Percentiles rank a stretch among this genome's conserved stretches.
Conservation (phyloP, 2,888 invertebrate species). For the Oegoconia quadripuncta region DNA sequence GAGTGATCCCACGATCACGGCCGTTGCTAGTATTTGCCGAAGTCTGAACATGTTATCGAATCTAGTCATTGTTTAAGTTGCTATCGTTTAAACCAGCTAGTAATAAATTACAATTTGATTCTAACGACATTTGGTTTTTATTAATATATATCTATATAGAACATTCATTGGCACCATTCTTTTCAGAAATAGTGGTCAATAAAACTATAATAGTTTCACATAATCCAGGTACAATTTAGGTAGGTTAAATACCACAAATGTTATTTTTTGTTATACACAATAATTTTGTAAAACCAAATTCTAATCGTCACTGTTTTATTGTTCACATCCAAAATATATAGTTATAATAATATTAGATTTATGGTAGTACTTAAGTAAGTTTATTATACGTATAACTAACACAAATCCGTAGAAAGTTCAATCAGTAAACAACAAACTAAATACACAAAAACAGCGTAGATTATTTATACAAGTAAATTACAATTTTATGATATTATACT, state of each 20-base stretch:
- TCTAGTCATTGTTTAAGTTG: neutral
- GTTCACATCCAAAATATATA: constrained; percentile 5
- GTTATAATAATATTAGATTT: neutral
- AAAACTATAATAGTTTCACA: no score
- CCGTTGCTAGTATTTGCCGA: no score
- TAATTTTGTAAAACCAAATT: neutral
- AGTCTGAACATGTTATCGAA: constrained; percentile 46
- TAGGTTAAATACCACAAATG: no score
- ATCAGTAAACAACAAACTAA: neutral
- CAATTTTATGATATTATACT: neutral
- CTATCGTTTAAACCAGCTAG: neutral
- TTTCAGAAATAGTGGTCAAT: no score
- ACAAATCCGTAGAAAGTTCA: neutral
- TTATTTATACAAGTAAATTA: neutral
- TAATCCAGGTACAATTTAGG: no score
- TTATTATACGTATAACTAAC: neutral
- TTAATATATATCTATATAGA: neutral
- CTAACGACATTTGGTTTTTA: neutral
- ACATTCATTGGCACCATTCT: constrained; percentile 1
- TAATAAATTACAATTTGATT: neutral
- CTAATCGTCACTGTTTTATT: neutral
- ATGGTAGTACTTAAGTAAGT: neutral
- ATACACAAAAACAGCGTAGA: neutral
- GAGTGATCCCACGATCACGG: no score
- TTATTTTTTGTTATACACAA: no score